Evolutionary conservation across 2,113 vertebrate genomes (phyloP), one percentile per base, ranked within the genome.

Genomic region (Stegastes partitus): DNA sequence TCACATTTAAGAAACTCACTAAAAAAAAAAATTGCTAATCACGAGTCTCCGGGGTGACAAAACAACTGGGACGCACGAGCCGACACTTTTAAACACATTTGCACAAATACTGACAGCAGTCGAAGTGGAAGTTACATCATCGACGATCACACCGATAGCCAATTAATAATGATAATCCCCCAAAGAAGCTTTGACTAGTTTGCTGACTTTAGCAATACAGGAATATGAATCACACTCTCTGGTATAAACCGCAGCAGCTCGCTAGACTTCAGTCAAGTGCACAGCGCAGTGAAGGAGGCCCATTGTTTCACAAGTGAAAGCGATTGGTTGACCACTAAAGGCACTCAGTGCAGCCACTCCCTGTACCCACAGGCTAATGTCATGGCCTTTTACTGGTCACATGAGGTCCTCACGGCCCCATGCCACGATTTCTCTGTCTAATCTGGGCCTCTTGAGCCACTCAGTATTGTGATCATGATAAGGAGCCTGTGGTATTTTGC

Each of bases 181-280:
- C 39, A 87, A 91, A 92, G 91, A 82, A 66, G 90, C 84, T 93
- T 92, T 82, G 58, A 49, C 50, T 63, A 59, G 50, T 84, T 84
- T 83, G 91, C 92, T 91, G 92, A 91, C 79, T 85, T 74, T 57
- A 58, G 63, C 64, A 83, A 83, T 85, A 72, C 49, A 47, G 44
- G 71, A 74, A 70, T 65, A 56, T 80, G 81, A 88, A 74, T 71
- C 73, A 78, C 70, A 68, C 51, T 59, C 54, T 70, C 31, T n/a
- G 61, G 45, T 81, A 31, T 61, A 66, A 21, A 28, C 23, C 9
- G 5, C 66, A 31, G 67, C 19, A 37, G 71, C 54, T 74, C 73
- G 59, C 44, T 26, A 58, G 79, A 58, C 61, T 14, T 78, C 69
- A 61, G n/a, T 77, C 68, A 62, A 67, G 71, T 18, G 53, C 73